Base-by-base conservation (phyloP, 2,888 invertebrate genomes). In the Brachycybe producta region DNA sequence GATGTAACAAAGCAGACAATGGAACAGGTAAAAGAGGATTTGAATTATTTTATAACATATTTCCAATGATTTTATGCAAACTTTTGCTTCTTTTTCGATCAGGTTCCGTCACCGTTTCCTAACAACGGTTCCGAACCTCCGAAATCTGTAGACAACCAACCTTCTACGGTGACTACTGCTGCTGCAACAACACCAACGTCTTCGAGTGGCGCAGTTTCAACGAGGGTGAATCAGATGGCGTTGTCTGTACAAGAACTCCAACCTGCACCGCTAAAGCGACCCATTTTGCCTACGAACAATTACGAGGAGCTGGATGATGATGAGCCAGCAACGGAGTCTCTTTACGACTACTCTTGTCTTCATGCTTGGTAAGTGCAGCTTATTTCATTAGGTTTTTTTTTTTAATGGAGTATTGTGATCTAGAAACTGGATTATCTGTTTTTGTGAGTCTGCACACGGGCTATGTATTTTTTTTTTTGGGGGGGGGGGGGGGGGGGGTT, bases 331-430 rank as follows among this genome's bases (percentile, higher is more conserved):
- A 74, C 84, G 57, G 80, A 84, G 59, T 76, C 83, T 70, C 75
- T 94, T 19, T 92, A 92, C 69, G 90, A 92, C 70, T 90, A 88
- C 71, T 76, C 84, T 58, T 79, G 80, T 60, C 75, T 85, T 58
- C 77, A 84, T 64, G 82, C 82, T 38, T 90, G 88, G 90, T 84
- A 64, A 74, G 77, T 71, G 46, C n/a, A n/a, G n/a, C n/a, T n/a
- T n/a, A n/a, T n/a, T n/a, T n/a, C n/a, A n/a, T n/a, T n/a, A n/a
- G n/a, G n/a, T n/a, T n/a, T n/a, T n/a, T n/a, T n/a, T n/a, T n/a
- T n/a, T n/a, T n/a, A n/a, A n/a, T n/a, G n/a, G n/a, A n/a, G n/a
- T n/a, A n/a, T n/a, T n/a, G n/a, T n/a, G n/a, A n/a, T n/a, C n/a
- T n/a, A n/a, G n/a, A n/a, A n/a, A n/a, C n/a, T n/a, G n/a, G n/a